Evolutionary conservation across 2,888 invertebrate species (phyloP).

Genomic region (Drosophila anomalata): DNA sequence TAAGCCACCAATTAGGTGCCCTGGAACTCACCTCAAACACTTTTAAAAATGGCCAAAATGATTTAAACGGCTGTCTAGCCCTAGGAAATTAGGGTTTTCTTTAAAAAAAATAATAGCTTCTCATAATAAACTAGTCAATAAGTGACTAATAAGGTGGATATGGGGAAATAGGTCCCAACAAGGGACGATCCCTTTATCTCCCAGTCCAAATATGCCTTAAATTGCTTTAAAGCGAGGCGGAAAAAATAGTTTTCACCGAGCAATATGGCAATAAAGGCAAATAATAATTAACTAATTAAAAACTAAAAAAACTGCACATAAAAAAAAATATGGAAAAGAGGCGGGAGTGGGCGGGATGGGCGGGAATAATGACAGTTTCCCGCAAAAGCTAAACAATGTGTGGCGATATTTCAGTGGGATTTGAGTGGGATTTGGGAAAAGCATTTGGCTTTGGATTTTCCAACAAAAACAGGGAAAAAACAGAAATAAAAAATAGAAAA

Average conservation of each 20-base stretch:
- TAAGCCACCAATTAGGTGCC: no score
- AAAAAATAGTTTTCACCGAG: constrained; percentile 4
- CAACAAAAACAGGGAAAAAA: no score
- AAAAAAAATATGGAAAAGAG: constrained; percentile 7
- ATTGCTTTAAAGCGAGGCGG: not conserved
- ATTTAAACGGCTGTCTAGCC: no score
- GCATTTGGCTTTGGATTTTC: constrained; percentile 33
- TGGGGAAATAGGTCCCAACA: no score
- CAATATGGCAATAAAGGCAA: constrained; percentile 54
- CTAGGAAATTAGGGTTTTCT: no score
- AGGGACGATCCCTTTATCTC: not conserved
- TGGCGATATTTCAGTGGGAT: constrained; percentile 14
- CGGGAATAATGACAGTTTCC: constrained; percentile 57
- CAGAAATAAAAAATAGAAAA: no score
- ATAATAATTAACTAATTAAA: constrained; percentile 71
- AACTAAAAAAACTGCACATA: constrained; percentile 9
- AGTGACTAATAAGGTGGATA: no score
- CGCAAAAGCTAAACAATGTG: constrained; percentile 39
- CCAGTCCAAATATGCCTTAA: constrained; percentile 14
- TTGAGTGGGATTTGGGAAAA: not conserved
- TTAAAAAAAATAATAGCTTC: no score
- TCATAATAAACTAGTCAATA: no score
- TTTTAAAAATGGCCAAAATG: no score
- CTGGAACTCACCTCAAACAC: no score
- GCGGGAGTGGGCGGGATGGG: not conserved